phyloP scores from a whole-genome alignment of 2,113 vertebrate genomes.

The Xyliphius kryptos region DNA sequence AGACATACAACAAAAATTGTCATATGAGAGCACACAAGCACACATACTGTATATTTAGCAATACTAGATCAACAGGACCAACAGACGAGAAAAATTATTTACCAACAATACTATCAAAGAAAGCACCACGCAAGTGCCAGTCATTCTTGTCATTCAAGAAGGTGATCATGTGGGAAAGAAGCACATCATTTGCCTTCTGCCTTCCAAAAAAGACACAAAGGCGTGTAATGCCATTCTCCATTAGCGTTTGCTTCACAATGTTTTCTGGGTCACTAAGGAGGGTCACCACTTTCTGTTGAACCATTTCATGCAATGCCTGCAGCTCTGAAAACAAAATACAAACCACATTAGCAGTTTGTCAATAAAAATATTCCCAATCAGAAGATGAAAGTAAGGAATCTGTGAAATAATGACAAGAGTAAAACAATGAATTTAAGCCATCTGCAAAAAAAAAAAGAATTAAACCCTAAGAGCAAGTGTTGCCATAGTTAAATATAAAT shows the following conservation, averaged over 20 bases:
- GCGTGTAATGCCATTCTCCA: conserved; percentile 97
- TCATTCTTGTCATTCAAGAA: conserved; percentile 98
- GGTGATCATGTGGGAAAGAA: conserved; percentile 97
- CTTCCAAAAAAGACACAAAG: conserved; percentile 96
- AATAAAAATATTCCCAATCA: no score
- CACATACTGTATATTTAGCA: no score
- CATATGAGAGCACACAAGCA: no score
- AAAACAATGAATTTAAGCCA: no score
- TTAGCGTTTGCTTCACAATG: conserved; percentile 94
- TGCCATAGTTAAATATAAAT: no score
- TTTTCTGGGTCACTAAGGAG: conserved; percentile 94
- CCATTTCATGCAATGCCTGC: conserved; percentile 97
- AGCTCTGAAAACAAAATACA: conserved; percentile 67
- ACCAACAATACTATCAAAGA: conserved; percentile 99
- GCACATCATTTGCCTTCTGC: conserved; percentile 95
- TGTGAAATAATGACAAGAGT: no score
- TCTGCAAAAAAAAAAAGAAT: no score
- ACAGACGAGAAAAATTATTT: conserved; percentile 41
- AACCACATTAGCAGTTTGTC: background rate
- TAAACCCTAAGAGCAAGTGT: no score
- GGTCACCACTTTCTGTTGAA: conserved; percentile 98
- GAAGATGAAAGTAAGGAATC: no score
- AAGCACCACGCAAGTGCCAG: conserved; percentile 96
- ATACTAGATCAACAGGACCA: no score
- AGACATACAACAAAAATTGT: no score